Evolutionary conservation across 2,888 invertebrate genomes (phyloP).

Genomic region (Pycnomerus fuliginosus): DNA sequence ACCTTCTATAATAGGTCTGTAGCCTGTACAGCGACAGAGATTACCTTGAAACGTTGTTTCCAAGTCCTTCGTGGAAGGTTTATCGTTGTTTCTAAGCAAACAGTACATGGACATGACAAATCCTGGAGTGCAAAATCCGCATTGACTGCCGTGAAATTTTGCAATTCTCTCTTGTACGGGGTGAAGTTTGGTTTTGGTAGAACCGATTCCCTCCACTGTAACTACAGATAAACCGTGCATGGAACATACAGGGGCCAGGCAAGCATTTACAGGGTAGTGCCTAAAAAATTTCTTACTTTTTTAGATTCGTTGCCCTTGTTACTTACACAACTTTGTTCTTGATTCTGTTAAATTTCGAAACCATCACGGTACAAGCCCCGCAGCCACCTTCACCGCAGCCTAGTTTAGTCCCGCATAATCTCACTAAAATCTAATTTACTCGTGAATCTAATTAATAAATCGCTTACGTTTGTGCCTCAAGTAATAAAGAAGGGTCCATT

Average conservation of each 20-base stretch:
- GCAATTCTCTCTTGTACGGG: slow-evolving; percentile 87
- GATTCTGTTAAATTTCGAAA: slow-evolving; percentile 68
- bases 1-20: slow-evolving; percentile 89
- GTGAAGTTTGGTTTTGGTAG: slow-evolving; percentile 73
- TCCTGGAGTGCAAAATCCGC: slow-evolving; percentile 91
- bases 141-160: slow-evolving; percentile 79
- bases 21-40: slow-evolving; percentile 91
- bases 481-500: too few species aligned
- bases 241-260: slow-evolving; percentile 82
- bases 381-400: slow-evolving; percentile 95
- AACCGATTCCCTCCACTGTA: slow-evolving; percentile 92
- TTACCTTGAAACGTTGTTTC: slow-evolving; percentile 82
- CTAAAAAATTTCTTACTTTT: slow-evolving; percentile 47
- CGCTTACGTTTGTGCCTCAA: too few species aligned
- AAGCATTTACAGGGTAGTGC: slow-evolving; percentile 85
- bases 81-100: slow-evolving; percentile 69
- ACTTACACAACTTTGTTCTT: slow-evolving; percentile 57
- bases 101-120: slow-evolving; percentile 98
- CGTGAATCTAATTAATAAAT: too few species aligned
- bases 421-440: too few species aligned
- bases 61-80: slow-evolving; percentile 73
- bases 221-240: slow-evolving; percentile 88
- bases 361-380: slow-evolving; percentile 93
- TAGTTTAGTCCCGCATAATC: slow-evolving; percentile 79
- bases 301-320: not conserved